Evolutionary conservation across 1,140 invertebrate genomes (phyloP), one percentile per base, ranked within the genome.

Genomic region (Galendromus occidentalis): DNA sequence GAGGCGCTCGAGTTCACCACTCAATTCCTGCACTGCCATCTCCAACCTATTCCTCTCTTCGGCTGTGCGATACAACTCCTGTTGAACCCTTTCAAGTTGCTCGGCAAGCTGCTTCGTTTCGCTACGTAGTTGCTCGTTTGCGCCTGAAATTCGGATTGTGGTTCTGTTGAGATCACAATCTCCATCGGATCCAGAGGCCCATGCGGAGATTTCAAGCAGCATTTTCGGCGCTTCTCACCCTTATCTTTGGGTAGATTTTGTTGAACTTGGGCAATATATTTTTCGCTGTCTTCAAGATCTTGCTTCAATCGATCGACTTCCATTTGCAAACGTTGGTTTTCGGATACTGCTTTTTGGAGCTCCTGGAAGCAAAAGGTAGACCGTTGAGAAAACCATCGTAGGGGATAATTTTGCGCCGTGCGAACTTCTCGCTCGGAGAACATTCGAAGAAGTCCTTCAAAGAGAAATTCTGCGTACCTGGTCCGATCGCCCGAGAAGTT

Each of bases 221-320:
- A 59, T 20, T 17, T 59, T 59, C 42, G 14, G 12, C 12, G 18
- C 4, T 47, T 14, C 29, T 71, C 66, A 44, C 63, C 65, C 22
- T 71, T 70, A 22, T 29, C 64, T 22, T 55, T 69, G 18, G 63
- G 20, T 25, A 70, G 67, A 55, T 70, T 67, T 39, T 66, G 64
- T 20, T 68, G 22, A 41, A 71, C 42, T 55, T 70, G 68, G 12
- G 64, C 30, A n/a, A 73, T 66, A 64, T 72, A 73, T 18, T 67
- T 44, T 55, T 72, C 70, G 20, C 70, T 67, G 44, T 73, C 71
- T 39, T 69, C 88, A 30, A 91, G 76, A 75, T 91, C 88, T 71
- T 90, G 86, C 9, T 85, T 86, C 51, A 91, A 76, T 64, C 86
- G 81, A 69, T 85, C 86, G 47, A 86, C 83, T 75, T 91, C 88